Conservation (phyloP, 2,888 invertebrate genomes). For the Noctua comes region DNA sequence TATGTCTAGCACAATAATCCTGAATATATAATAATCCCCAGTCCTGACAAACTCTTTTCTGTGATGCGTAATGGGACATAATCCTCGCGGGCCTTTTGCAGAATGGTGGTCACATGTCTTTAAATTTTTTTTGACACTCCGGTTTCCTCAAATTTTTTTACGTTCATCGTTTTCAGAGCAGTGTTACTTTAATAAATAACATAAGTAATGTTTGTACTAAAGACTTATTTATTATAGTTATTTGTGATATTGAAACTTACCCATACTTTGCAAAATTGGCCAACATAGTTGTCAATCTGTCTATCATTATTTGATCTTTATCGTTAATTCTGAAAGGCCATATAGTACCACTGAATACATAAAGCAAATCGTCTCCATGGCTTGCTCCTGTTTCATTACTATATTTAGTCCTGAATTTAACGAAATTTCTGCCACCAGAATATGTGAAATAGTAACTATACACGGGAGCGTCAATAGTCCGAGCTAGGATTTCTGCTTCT, state of each 20-base stretch:
- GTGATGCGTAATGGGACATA: not conserved
- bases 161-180: not conserved
- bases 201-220: not conserved
- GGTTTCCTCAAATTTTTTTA: not conserved
- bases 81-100: not conserved
- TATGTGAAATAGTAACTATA: conserved; percentile 84
- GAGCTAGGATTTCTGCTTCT: conserved; percentile 75
- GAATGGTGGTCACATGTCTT: not conserved
- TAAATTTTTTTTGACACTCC: not conserved
- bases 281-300: conserved; percentile 81
- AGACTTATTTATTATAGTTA: not conserved
- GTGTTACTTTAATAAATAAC: not conserved
- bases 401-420: conserved; percentile 75
- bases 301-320: conserved; percentile 76
- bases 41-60: not conserved
- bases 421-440: conserved; percentile 79
- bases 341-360: conserved; percentile 78
- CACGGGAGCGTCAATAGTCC: conserved; percentile 70
- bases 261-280: conserved; percentile 86
- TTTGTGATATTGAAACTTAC: conserved; percentile 64
- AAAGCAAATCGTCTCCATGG: conserved; percentile 84
- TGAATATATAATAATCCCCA: no score
- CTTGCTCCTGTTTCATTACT: conserved; percentile 76
- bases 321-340: conserved; percentile 74
- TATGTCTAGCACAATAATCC: no score